Base-by-base conservation (phyloP, 2,888 invertebrate species). In the Polymixis lichenea region DNA sequence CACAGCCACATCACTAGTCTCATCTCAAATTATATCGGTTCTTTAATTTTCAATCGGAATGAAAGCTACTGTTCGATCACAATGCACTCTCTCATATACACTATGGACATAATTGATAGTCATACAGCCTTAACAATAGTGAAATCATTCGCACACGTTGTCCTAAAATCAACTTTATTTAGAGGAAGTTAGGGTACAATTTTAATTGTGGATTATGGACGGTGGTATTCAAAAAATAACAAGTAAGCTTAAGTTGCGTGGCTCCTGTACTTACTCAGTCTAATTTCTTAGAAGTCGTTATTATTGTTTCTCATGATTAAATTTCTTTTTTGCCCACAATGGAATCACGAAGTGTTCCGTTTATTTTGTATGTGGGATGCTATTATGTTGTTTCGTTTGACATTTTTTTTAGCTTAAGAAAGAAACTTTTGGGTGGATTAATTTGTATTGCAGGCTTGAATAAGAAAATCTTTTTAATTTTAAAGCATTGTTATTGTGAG, bases 301-400 rank as follows among this genome's bases (percentile, higher is more conserved):
- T 95, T 96, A 96, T 95, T 96, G 95, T 96, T 96, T 96, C 96
- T 95, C 96, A 96, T 96, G 95, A 96, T 96, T 96, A 96, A 96
- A 95, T 96, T 96, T 95, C 95, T 96, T 96, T 96, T 95, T 95
- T 94, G 94, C 93, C 91, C 88, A 95, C 95, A 95, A 94, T 95
- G 90, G 92, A 93, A 93, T 93, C 92, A 94, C 90, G 93, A 90
- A 91, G 91, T 93, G 91, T 93, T 91, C 89, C 91, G 91, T 93
- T 94, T 93, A 91, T 93, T 89, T 88, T 93, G 89, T 91, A 89
- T 90, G 91, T 92, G 91, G 90, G 92, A 92, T 90, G 90, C 88
- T 89, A 92, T 91, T 93, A 91, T 87, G 88, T 88, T 89, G 90
- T 91, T 91, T 84, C 85, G 85, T 89, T 92, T 90, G 89, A 90